Evolutionary conservation across 1,140 invertebrate genomes (phyloP), one percentile per base, ranked within the genome.

Genomic region (Cotesia glomerata): DNA sequence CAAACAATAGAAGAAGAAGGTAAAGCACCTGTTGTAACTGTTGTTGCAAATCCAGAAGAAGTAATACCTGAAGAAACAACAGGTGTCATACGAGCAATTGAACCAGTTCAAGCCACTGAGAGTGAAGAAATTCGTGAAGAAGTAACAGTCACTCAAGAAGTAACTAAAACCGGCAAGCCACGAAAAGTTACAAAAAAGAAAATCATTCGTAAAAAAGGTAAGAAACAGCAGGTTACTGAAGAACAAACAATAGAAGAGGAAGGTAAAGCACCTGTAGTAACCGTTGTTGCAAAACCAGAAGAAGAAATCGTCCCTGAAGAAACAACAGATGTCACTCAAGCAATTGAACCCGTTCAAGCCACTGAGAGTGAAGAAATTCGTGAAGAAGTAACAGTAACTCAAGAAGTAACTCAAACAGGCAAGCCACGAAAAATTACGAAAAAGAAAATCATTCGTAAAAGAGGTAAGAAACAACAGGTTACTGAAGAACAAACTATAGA

Each of bases 1-100:
- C 74, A 78, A 69, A 79, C 80, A 58, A 76, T 86, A 32, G 82
- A 86, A 75, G 84, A 87, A 77, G 84, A 86, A 69, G 80, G 84
- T 18, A 54, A 69, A 45, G 18, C 54, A 4, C 45, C 72, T 0
- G 45, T 54, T 0, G 63, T n/a, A 8, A 69, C 56, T 16, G n/a
- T 54, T 36, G 1, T 73, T 0, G 56, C 39, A 4, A 62, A 73
- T 35, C 3, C 83, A 32, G 26, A 75, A 26, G 36, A 39, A 2
- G 36, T 39, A 1, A 3, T 39, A 0, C 36, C 36, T 39, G 36
- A 39, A 2, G 36, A 39, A 2, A 1, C 36, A 1, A 39, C 36
- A 39, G 36, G 36, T 8, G 2, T 36, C 5, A 39, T 39, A 7
- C 36, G 5, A 1, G 2, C 36, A 39, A 39, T 39, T 7, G 36